Conservation (phyloP, 1,140 invertebrate species). For the Eurytemora carolleeae region DNA sequence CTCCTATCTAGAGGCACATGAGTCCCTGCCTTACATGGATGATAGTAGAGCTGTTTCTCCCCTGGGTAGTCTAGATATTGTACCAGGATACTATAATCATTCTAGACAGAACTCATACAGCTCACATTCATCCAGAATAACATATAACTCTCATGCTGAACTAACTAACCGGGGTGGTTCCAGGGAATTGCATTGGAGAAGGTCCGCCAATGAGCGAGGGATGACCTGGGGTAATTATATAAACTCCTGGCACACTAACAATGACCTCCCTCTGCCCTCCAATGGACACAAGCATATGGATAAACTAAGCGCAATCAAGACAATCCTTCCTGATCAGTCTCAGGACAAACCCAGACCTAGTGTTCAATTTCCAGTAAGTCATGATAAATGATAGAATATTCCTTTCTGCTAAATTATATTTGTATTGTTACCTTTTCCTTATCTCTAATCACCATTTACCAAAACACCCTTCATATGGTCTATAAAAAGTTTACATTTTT, state of each 20-base stretch:
- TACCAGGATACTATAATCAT: background rate
- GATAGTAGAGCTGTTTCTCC: background rate
- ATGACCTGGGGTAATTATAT: background rate
- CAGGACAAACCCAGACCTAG: no score
- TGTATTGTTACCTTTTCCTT: no score
- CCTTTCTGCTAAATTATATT: no score
- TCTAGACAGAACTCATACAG: conserved; percentile 9
- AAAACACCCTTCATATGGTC: no score
- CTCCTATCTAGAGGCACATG: no score
- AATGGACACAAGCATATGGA: background rate
- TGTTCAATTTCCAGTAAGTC: background rate
- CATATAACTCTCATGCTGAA: conserved; percentile 67
- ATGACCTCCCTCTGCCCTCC: background rate
- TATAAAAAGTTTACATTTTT: no score
- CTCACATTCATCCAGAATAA: conserved; percentile 29
- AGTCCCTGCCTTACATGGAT: background rate
- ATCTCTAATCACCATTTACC: no score
- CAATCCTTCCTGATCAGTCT: background rate
- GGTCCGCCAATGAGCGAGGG: background rate
- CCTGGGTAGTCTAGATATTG: background rate
- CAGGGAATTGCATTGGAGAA: background rate
- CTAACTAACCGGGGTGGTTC: background rate
- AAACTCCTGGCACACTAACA: background rate
- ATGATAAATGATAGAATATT: no score
- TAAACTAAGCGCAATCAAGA: background rate